Base-by-base conservation (phyloP, 1,140 invertebrate genomes). In the Fopius arisanus region DNA sequence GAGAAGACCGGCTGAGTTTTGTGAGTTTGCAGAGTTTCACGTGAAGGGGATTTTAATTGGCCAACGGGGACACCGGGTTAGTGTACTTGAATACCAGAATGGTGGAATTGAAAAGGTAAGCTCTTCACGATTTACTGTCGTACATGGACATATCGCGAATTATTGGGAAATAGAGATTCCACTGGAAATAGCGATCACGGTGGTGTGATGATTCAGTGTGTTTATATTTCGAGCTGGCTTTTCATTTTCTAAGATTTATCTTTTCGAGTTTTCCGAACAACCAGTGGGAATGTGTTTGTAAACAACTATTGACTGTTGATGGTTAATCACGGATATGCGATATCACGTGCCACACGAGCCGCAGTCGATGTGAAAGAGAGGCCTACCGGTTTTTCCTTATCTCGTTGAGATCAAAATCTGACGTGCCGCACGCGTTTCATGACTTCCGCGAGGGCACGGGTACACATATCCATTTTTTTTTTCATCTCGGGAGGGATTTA, bases 381-480 rank as follows among this genome's bases (percentile, higher is more conserved):
- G 23, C 67, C 77, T 82, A 82, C 80, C 81, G 79, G 82, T 83
- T 83, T 65, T 65, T 75, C 75, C 78, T 83, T 83, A 83, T 83
- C 80, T 83, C 74, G 69, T 31, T 73, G 70, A 70, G 78, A 83
- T 83, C 82, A 75, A 83, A 83, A 81, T 83, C 80, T 80, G 78
- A 78, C 79, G 79, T 82, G 79, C 79, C 79, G 80, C 82, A 81
- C 81, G 81, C 78, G 81, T 83, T 82, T 76, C 75, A 76, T 73
- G 73, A 75, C 77, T 77, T 77, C 72, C 74, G 75, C 70, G 65
- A 67, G 67, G 37, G 37, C 69, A 72, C 71, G 59, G 63, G 28
- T 65, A 65, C 66, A 73, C 72, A 73, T 43, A 23, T 33, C 29
- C 48, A 26, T 31, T 54, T 41, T 37, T 63, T 28, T 67, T 48